Evolutionary conservation across 2,797 vertebrate species (phyloP).

Genomic region (Varecia variegata): DNA sequence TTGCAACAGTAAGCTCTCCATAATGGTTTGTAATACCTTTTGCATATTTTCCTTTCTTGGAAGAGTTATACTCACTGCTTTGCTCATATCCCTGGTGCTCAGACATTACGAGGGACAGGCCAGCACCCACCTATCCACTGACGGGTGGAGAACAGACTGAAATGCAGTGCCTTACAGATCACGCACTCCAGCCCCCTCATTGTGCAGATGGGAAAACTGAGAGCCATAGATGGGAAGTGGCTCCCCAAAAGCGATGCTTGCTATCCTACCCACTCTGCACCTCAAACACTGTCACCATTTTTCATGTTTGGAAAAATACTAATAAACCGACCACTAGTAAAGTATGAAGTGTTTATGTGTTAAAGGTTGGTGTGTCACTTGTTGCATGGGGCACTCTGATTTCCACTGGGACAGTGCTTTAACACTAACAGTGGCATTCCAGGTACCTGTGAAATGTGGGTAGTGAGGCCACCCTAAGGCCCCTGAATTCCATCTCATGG

Average conservation of each 20-base stretch:
- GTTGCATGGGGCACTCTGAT: not conserved
- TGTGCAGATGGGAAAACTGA: not conserved
- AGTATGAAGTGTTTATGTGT: not conserved
- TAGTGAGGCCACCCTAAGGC: not conserved
- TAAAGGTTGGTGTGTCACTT: not conserved
- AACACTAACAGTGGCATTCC: not conserved
- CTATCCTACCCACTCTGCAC: not conserved
- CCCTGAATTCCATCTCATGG: not conserved
- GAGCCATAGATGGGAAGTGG: not conserved
- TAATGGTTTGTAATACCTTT: not conserved
- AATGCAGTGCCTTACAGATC: not conserved
- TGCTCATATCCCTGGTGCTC: not conserved
- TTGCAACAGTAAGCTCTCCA: not conserved
- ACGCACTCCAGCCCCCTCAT: not conserved
- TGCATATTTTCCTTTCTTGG: not conserved
- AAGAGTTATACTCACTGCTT: not conserved
- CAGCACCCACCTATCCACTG: not conserved
- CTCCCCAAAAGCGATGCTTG: not conserved
- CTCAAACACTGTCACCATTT: not conserved
- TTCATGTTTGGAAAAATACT: slow-evolving; percentile 13
- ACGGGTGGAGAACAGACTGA: not conserved
- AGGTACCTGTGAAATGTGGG: not conserved
- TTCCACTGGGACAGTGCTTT: not conserved
- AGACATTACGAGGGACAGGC: not conserved
- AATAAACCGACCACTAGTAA: not conserved